Evolutionary conservation across 2,113 vertebrate genomes (phyloP).

Genomic region (Aplodontia rufa): DNA sequence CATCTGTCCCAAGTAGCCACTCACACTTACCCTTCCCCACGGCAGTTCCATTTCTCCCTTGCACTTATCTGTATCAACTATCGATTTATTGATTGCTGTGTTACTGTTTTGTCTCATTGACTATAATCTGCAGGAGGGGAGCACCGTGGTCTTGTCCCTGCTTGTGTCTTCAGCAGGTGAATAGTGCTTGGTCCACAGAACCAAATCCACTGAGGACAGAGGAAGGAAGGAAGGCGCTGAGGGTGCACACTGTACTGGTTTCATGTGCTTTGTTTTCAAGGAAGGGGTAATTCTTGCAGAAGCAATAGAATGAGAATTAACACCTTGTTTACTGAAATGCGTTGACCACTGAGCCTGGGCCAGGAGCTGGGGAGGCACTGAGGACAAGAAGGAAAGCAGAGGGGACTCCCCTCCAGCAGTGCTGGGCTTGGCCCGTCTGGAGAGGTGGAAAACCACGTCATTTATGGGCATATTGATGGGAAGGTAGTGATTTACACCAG

Average conservation of each 20-base stretch:
- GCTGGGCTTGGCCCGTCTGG: not conserved
- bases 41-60: not conserved
- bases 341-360: not conserved
- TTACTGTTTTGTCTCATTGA: not conserved
- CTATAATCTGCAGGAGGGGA: not conserved
- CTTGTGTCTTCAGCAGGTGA: not conserved
- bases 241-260: not conserved
- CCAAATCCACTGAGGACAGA: not conserved
- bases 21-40: not conserved
- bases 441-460: not conserved
- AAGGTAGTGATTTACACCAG: not conserved
- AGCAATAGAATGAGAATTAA: not conserved
- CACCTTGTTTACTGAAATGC: not conserved
- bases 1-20: not conserved
- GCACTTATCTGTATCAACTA: not conserved
- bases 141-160: not conserved
- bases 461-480: too few species aligned
- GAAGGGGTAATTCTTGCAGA: not conserved
- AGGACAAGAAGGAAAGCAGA: not conserved
- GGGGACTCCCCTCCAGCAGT: rapidly evolving
- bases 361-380: not conserved
- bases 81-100: not conserved
- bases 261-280: not conserved
- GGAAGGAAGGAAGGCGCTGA: not conserved
- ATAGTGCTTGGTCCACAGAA: not conserved